Conservation (phyloP, 2,888 invertebrate species). For the Neuroscelio doddi region DNA sequence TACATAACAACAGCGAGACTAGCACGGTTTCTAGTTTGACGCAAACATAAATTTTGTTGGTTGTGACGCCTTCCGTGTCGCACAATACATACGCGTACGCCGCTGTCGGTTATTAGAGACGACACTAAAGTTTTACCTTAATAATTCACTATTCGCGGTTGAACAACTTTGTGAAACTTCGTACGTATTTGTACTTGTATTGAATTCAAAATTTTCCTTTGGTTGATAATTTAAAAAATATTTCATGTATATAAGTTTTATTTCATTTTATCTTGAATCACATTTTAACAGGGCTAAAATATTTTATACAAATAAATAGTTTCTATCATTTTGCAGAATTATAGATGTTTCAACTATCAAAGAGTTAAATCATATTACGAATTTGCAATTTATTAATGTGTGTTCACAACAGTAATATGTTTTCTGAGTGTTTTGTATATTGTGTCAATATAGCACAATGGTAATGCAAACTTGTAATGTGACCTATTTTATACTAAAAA, state of each 20-base stretch:
- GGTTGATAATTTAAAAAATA: not conserved
- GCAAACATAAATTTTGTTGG: slow-evolving; percentile 26
- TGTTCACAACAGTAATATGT: too few species aligned
- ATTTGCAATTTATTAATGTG: too few species aligned
- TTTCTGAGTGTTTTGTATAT: too few species aligned
- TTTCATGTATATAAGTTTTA: not conserved
- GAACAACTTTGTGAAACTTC: slow-evolving; percentile 14
- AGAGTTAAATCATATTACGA: too few species aligned
- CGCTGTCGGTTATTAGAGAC: slow-evolving; percentile 11
- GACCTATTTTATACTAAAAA: too few species aligned
- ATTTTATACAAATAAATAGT: too few species aligned
- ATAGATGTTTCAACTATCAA: too few species aligned
- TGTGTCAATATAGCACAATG: too few species aligned
- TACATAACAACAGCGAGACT: slow-evolving; percentile 3
- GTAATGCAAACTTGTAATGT: too few species aligned
- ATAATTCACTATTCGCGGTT: slow-evolving; percentile 6
- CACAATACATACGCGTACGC: slow-evolving; percentile 17
- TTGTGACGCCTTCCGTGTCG: slow-evolving; percentile 21
- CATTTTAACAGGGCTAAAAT: not conserved
- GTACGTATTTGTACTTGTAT: slow-evolving; percentile 4
- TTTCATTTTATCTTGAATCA: not conserved
- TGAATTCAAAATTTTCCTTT: slow-evolving; percentile 7
- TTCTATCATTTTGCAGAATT: too few species aligned
- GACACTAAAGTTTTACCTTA: slow-evolving; percentile 14
- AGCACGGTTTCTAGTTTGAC: slow-evolving; percentile 23